phyloP scores from a whole-genome alignment of 1,140 invertebrate species.

The Panagrolaimus sp. region DNA sequence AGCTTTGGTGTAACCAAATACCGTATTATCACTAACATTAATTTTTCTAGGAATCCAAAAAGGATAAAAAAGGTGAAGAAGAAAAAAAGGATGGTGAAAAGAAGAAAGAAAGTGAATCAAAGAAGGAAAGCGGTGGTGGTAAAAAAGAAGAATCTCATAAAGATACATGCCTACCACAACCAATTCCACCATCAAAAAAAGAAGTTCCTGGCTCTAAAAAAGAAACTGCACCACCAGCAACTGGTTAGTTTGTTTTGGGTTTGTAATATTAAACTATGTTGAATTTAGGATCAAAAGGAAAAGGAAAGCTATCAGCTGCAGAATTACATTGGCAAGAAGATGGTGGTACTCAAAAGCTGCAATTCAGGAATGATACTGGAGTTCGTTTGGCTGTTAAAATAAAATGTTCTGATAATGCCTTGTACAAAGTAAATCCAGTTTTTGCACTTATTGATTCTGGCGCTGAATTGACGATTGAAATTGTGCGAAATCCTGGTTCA shows the following conservation, averaged over 20 bases:
- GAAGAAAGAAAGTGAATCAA: constrained; percentile 13
- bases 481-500: neutral
- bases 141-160: neutral
- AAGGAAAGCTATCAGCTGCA: neutral
- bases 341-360: neutral
- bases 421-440: constrained; percentile 12
- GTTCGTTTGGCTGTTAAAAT: constrained; percentile 3
- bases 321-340: neutral
- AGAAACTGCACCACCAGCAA: neutral
- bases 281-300: neutral
- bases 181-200: neutral
- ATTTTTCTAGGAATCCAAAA: neutral
- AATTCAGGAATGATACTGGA: neutral
- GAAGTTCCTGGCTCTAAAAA: neutral
- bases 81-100: neutral
- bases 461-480: neutral
- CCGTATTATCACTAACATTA: too few species aligned
- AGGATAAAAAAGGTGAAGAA: neutral
- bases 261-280: too few species aligned
- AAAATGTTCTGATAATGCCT: constrained; percentile 10
- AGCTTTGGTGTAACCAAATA: too few species aligned
- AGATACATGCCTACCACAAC: neutral
- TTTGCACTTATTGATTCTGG: constrained; percentile 8
- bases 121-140: neutral
- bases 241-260: neutral